Base-by-base conservation (phyloP, 2,797 vertebrate species). In the Percopsis omiscomaycus region DNA sequence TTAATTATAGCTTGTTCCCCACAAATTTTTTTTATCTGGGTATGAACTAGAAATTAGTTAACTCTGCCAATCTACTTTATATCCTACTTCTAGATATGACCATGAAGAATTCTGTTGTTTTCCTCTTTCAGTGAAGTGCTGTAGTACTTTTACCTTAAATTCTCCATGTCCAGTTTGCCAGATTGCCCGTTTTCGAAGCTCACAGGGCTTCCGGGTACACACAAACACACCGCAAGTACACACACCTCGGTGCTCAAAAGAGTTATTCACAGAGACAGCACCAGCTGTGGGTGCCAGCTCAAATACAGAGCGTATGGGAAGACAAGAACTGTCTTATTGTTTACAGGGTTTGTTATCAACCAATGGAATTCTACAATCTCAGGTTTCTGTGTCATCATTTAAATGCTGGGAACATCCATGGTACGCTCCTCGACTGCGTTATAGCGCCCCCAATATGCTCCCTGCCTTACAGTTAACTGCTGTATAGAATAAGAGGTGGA, bases 1-100 rank as follows among this genome's bases (percentile, higher is more conserved):
- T 76, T 86, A 89, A 88, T 85, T 81, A 84, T 81, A 80, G 77
- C 62, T 13, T 13, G 64, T 30, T 83, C 82, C 66, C 56, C 72
- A 83, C 80, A 59, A 68, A 58, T 65, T 46, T 56, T 28, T 14
- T 49, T 51, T 48, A 32, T 59, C 50, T 27, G 59, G 8, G 50
- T 64, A n/a, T 73, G 63, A 76, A 69, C 66, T 61, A 72, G 73
- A 82, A 77, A 72, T 63, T 57, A 59, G 42, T 30, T 12, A 54
- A 45, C 54, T 37, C 29, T 49, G 50, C 66, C 6, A 37, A 49
- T 53, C 29, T 60, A n/a, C 53, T 49, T 49, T n/a, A 42, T 42
- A 6, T 27, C 6, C 47, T 16, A 64, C 61, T 55, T 5, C 14
- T 15, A 3, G 8, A 53, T n/a, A 4, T 22, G 32, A 2, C 14